Base-by-base conservation (phyloP, 2,888 invertebrate species). In the Argynnis bischoffii region DNA sequence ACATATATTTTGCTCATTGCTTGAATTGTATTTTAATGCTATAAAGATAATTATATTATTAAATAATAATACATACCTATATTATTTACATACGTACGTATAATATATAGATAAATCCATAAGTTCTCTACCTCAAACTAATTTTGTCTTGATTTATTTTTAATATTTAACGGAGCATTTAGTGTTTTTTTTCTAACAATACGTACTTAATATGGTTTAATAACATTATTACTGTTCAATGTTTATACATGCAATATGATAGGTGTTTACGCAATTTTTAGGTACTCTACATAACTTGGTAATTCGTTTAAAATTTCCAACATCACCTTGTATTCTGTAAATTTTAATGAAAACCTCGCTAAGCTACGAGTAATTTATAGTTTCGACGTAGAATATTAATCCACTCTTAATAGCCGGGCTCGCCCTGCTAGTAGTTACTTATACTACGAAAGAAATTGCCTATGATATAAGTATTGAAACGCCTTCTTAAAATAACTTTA, bases 111-210 rank as follows among this genome's bases (percentile, higher is more conserved):
- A 14, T 21, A 53, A 21, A 21, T 1, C 14, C 8, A 6, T 6
- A 35, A 53, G 15, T 21, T 26, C 6, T 5, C 1, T 1, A 26
- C 2, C 2, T 41, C 0, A 11, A n/a, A 48, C 0, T 47, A 57
- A 57, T 57, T 13, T 57, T n/a, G 14, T 57, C 47, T 47, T 0
- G 5, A 13, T 6, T n/a, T 41, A 41, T 41, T 48, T 46, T 11
- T 8, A 57, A 59, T 57, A 47, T 47, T 11, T 6, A 26, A 26
- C 47, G n/a, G 5, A 6, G 11, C 26, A 59, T 26, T 59, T 59
- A n/a, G 13, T 48, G 16, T 47, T 59, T 59, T 47, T 18, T 59
- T 59, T 59, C 57, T 59, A 48, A 48, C 5, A 26, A 3, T n/a
- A 48, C 21, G 6, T 26, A 48, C 26, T 48, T 16, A n/a, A n/a